Base-by-base conservation (phyloP, 2,113 vertebrate species). In the Sciurus niger region DNA sequence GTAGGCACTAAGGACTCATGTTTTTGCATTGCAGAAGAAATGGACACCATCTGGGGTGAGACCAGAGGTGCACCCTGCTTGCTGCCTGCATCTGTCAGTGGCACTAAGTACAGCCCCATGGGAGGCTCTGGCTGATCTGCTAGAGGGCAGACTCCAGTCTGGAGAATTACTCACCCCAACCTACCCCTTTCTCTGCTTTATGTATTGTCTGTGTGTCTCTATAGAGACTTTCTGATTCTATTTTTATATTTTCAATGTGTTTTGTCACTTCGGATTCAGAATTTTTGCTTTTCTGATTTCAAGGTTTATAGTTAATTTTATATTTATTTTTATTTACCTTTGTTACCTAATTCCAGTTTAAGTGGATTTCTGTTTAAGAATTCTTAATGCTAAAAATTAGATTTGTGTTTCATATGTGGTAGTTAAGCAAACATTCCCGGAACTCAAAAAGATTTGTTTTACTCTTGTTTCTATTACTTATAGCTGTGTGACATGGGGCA, bases 221-320 rank as follows among this genome's bases (percentile, higher is more conserved):
- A 34, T 4, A 34, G 70, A 55, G 74, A 68, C 20, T 20, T 79
- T n/a, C 28, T 48, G 11, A 84, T 43, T 78, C 80, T 93, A 24
- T 63, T 74, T 90, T 83, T 58, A 58, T 53, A 67, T 90, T 90
- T 90, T 90, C 72, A 63, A 79, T 70, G 20, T 73, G 22, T 90
- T 96, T 89, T 51, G 7, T 79, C 70, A 92, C 4, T 93, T 80
- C 60, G n/a, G 18, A 94, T 79, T 73, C 40, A 55, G 34, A 90
- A 90, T 13, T 74, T 84, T 83, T 78, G 3, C 37, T 60, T 86
- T 58, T 92, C 48, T 73, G 53, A 68, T 87, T 53, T 74, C 63
- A 87, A 96, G 24, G 18, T 70, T 94, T 90, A 60, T 86, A 90
- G 40, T 34, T 93, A 51, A 78, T 67, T 90, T 67, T 55, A 55